These are phyloP conservation scores for Holacanthella duospinosa DNA, from an alignment of 2,888 invertebrate genomes.

Conservation along the genomic window DNA sequence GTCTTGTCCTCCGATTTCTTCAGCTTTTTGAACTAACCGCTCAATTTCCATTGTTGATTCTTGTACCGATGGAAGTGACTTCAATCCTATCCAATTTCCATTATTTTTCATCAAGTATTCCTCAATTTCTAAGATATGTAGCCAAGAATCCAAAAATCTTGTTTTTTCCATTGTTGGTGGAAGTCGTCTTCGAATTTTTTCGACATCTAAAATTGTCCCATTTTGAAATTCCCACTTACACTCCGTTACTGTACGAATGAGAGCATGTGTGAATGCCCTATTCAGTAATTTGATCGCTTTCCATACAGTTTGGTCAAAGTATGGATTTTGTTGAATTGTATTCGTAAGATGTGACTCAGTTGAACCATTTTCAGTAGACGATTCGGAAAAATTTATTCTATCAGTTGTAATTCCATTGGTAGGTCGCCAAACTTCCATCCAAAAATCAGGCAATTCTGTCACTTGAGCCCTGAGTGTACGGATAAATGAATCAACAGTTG, in stretches of 20 bases:
- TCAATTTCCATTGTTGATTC: not conserved
- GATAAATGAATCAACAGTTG: not conserved
- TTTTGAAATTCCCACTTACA: not conserved
- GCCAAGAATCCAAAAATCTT: not conserved
- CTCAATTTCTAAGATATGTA: not conserved
- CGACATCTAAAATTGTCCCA: not conserved
- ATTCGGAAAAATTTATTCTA: constrained; percentile 1
- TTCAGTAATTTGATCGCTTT: not conserved
- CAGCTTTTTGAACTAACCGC: not conserved
- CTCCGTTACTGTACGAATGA: not conserved
- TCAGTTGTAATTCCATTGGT: constrained; percentile 4
- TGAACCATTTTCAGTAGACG: not conserved
- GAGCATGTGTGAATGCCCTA: not conserved
- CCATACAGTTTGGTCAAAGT: not conserved
- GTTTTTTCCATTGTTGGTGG: not conserved
- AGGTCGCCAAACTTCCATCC: not conserved
- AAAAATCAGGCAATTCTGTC: not conserved
- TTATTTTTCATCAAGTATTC: not conserved
- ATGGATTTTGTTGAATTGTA: not conserved
- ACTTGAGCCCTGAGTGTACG: not conserved
- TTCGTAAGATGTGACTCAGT: no score
- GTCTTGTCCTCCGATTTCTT: not conserved
- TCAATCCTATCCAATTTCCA: not conserved
- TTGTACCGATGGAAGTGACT: not conserved
- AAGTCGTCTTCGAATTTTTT: not conserved